A percentile compares a stretch with the other conserved stretches of the same genome.
phyloP scores from a whole-genome alignment of 2,113 vertebrate species.

The Macroglossus sobrinus region DNA sequence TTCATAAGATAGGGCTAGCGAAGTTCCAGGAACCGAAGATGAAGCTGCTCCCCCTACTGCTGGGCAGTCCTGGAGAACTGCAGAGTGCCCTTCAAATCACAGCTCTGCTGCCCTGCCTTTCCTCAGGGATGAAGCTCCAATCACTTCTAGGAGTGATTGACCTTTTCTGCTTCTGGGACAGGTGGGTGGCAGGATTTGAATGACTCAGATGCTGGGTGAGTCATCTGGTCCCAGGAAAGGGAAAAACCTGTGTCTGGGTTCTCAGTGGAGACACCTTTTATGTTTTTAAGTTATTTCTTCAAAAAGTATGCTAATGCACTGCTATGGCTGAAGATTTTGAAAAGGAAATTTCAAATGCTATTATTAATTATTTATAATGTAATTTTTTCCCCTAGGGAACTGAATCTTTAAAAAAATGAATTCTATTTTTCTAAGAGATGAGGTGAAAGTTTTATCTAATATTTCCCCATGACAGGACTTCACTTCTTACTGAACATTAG shows the following conservation, averaged over 20 bases:
- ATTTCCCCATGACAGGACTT: background rate
- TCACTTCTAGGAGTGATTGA: background rate
- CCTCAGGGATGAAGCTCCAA: background rate
- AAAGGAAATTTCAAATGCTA: background rate
- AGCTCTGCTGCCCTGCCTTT: background rate
- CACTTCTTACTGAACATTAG: background rate
- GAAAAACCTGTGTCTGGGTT: background rate
- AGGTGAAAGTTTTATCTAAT: background rate
- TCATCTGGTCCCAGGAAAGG: background rate
- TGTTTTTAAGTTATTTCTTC: slow-evolving; percentile 2
- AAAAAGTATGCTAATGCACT: slow-evolving; percentile 10
- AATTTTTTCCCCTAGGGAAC: background rate
- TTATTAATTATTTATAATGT: slow-evolving; percentile 54
- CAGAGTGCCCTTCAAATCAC: background rate
- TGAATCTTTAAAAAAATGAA: background rate
- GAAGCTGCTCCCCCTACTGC: background rate
- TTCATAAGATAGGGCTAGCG: background rate
- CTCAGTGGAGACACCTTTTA: background rate
- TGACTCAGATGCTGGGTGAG: background rate
- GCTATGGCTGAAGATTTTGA: background rate
- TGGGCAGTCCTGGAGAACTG: background rate
- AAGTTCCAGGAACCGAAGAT: too few relatives aligned
- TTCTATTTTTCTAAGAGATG: slow-evolving; percentile 6
- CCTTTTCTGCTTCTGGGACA: background rate
- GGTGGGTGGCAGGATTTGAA: background rate